Evolutionary conservation across 1,140 invertebrate species (phyloP).

Genomic region (Zeugodacus cucurbitae): DNA sequence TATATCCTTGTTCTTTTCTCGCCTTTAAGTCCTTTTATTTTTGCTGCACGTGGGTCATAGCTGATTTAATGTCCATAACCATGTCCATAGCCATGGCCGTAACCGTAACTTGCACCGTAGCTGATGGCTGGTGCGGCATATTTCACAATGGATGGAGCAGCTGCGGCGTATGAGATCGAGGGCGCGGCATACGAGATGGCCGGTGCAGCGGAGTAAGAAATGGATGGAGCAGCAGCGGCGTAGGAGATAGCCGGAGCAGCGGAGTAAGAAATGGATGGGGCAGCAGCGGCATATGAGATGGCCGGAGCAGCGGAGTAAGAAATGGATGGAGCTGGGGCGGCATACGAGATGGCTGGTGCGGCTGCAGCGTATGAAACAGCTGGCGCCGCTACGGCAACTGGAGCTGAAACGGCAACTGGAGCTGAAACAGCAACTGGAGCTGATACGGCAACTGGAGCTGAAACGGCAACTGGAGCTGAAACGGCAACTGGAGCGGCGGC

Average conservation of each 20-base stretch:
- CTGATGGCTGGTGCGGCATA: constrained; percentile 23
- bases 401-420: too few relatives aligned
- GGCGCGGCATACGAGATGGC: constrained; percentile 23
- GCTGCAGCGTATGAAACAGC: not conserved
- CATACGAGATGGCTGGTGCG: not conserved
- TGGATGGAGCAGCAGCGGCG: constrained; percentile 48
- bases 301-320: constrained; percentile 34
- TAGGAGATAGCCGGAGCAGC: constrained; percentile 44
- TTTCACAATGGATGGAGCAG: not conserved
- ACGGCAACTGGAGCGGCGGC: constrained; percentile 48
- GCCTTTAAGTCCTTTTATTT: not conserved
- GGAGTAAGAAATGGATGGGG: not conserved
- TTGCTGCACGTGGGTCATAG: not conserved
- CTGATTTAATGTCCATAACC: not conserved
- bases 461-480: constrained; percentile 49
- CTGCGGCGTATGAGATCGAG: constrained; percentile 39
- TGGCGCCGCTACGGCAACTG: too few relatives aligned
- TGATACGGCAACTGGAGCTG: too few relatives aligned
- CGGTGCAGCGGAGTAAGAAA: constrained; percentile 25
- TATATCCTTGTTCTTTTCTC: too few relatives aligned
- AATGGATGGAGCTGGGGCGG: not conserved
- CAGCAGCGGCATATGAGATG: not conserved
- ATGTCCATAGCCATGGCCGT: not conserved
- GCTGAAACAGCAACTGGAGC: not conserved
- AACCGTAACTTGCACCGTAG: not conserved